Evolutionary conservation across 2,888 invertebrate species (phyloP).

Genomic region (Halictus ligatus): DNA sequence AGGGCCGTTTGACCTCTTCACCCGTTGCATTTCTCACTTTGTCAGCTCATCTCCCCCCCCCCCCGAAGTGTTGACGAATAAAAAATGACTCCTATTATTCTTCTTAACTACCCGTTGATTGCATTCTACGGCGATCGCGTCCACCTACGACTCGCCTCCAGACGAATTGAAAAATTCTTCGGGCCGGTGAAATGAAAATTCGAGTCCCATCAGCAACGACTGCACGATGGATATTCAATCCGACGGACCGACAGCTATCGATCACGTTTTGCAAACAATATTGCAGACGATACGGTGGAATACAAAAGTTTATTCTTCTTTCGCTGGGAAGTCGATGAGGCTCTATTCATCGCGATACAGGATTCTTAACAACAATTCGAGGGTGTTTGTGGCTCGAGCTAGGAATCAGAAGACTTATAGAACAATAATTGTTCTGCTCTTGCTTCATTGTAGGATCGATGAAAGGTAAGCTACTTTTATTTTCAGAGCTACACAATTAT

Average conservation of each 20-base stretch:
- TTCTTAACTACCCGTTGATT: conserved; percentile 77
- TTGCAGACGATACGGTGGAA: neutral
- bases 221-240: conserved; percentile 7
- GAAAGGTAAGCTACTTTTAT: no score
- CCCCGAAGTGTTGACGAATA: conserved; percentile 59
- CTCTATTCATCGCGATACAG: neutral
- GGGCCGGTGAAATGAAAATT: conserved; percentile 16
- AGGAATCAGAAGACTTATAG: neutral
- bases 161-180: conserved; percentile 42
- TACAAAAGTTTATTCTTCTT: neutral
- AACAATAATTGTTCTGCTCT: no score
- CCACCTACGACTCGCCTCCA: conserved; percentile 41
- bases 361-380: neutral
- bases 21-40: conserved; percentile 76
- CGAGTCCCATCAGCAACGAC: neutral
- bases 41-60: conserved; percentile 75
- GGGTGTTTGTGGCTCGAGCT: neutral
- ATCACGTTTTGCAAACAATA: neutral
- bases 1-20: conserved; percentile 72
- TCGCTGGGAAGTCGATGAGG: neutral
- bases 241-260: neutral
- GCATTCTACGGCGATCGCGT: conserved; percentile 65
- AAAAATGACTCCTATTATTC: conserved; percentile 77
- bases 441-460: no score
- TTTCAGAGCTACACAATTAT: no score